Percentiles rank a stretch among this genome's conserved stretches.
phyloP scores from a whole-genome alignment of 2,888 invertebrate genomes.

The Agrochola circellaris region DNA sequence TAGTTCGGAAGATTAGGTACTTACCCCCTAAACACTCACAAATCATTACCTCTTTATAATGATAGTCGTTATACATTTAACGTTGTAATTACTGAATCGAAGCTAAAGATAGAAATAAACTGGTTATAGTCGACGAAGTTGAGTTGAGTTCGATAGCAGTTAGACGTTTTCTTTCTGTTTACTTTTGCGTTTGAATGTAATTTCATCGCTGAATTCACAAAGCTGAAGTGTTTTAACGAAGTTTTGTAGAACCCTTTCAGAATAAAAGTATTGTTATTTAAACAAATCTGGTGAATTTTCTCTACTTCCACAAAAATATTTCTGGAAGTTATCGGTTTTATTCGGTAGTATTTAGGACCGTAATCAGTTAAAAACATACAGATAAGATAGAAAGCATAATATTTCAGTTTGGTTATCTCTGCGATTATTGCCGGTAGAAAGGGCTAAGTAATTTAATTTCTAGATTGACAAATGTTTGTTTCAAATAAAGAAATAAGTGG shows the following conservation, averaged over 20 bases:
- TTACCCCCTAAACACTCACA: no score
- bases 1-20: no score
- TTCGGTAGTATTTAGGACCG: constrained; percentile 10
- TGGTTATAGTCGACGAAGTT: constrained; percentile 6
- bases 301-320: not conserved
- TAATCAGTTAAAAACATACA: constrained; percentile 27
- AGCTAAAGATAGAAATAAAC: constrained; percentile 20
- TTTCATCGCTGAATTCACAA: constrained; percentile 12
- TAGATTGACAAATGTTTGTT: constrained; percentile 13
- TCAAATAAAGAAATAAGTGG: not conserved
- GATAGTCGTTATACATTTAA: not conserved
- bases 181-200: constrained; percentile 22
- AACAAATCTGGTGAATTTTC: not conserved
- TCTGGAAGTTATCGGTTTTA: not conserved
- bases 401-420: constrained; percentile 28
- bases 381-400: constrained; percentile 44
- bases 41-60: not conserved
- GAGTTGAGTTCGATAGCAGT: constrained; percentile 13
- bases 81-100: constrained; percentile 25
- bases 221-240: constrained; percentile 1
- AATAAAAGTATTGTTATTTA: not conserved
- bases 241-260: constrained; percentile 8
- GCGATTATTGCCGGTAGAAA: constrained; percentile 7
- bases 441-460: constrained; percentile 7
- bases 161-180: constrained; percentile 26